Evolutionary conservation across 2,797 vertebrate genomes (phyloP), one percentile per base, ranked within the genome.

Genomic region (Aselliscus stoliczkanus): DNA sequence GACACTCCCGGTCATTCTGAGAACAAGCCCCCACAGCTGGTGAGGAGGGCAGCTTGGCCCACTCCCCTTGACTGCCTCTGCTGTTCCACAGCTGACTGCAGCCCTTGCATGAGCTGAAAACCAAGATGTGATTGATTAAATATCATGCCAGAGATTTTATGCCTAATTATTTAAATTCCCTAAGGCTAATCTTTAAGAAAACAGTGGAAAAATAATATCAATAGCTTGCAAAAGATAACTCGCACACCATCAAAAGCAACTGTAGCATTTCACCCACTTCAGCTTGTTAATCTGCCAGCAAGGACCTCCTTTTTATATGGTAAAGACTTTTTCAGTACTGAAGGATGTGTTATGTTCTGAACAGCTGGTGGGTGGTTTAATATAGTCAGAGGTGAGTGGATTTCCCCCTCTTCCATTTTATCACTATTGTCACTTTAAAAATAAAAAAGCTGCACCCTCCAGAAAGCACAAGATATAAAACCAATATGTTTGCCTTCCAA

Each of bases 81-180:
- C 93, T 84, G 95, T 37, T 0, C 60, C 72, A 84, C 80, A 97
- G 96, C 94, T 95, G 96, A 95, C 69, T 58, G 44, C 67, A 2
- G 70, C 73, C 87, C 44, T 93, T 67, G n/a, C 86, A 42, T 93
- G 62, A 27, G 72, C 92, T 96, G 92, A 97, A 94, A 88, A 95
- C 80, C 86, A 93, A 97, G 93, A 97, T 91, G 95, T 81, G 96
- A 97, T 14, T 93, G 86, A 97, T 97, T 97, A 97, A 98, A 95
- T 97, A 97, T 94, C 0, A 0, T 96, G 94, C 93, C 80, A 96
- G 97, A 98, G 97, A 97, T 97, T 97, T 98, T 97, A 96, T 96
- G 96, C 93, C 90, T 98, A 97, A 98, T 97, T 97, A 98, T 96
- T 97, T 98, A 97, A 98, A 98, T 97, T 96, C 91, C 90, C 88